Evolutionary conservation across 2,113 vertebrate genomes (phyloP).

Genomic region (Procavia capensis): DNA sequence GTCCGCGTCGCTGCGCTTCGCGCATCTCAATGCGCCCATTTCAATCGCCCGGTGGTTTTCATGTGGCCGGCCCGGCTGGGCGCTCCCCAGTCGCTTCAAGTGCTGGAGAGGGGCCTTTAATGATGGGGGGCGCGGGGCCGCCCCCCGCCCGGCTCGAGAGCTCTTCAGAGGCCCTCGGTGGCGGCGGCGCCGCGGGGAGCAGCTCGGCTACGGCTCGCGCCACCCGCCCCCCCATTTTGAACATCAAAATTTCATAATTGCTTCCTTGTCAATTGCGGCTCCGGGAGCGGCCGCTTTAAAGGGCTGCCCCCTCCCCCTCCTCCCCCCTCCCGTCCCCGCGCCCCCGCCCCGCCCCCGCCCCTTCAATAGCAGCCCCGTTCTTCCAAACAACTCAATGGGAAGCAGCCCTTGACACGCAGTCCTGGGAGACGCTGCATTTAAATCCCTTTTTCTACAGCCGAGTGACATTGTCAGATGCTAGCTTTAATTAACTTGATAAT

Average conservation of each 20-base stretch:
- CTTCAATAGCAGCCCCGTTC: slow-evolving; percentile 86
- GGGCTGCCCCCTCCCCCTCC: slow-evolving; percentile 38
- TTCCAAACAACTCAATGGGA: slow-evolving; percentile 92
- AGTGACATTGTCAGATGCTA: slow-evolving; percentile 99
- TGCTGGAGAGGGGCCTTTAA: slow-evolving; percentile 88
- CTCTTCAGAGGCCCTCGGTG: slow-evolving; percentile 65
- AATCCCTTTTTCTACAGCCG: slow-evolving; percentile 99
- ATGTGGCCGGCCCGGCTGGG: slow-evolving; percentile 89
- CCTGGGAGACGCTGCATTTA: slow-evolving; percentile 98
- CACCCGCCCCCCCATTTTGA: slow-evolving; percentile 84
- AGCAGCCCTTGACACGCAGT: slow-evolving; percentile 97
- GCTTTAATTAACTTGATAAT: slow-evolving; percentile 99
- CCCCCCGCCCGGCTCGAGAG: slow-evolving; percentile 72
- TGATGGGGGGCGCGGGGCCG: slow-evolving; percentile 47
- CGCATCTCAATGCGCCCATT: slow-evolving; percentile 94
- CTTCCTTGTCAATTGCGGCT: slow-evolving; percentile 90
- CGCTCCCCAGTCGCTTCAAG: slow-evolving; percentile 87
- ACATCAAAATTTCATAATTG: slow-evolving; percentile 98
- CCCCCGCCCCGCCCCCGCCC: slow-evolving; percentile 45
- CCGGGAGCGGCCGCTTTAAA: slow-evolving; percentile 85
- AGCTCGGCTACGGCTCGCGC: slow-evolving; percentile 38
- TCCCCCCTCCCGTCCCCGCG: not conserved
- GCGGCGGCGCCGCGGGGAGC: slow-evolving; percentile 69
- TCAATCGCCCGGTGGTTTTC: slow-evolving; percentile 94
- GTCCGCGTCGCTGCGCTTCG: slow-evolving; percentile 94